Evolutionary conservation across 2,888 invertebrate genomes (phyloP), one percentile per base, ranked within the genome.

Genomic region (Morpho achilles): DNA sequence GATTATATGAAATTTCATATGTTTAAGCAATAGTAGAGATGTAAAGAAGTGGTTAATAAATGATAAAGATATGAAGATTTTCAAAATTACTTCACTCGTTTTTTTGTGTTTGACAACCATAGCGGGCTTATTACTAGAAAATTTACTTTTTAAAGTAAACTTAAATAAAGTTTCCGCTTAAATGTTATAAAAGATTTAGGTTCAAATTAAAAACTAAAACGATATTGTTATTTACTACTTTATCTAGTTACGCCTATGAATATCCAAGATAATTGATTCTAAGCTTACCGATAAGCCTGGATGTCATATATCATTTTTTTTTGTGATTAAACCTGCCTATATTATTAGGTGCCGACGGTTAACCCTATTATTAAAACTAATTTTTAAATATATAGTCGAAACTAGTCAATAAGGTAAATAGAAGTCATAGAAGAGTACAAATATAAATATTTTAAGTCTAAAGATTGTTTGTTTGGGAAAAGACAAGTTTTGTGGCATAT

Each of bases 401-500:
- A 62, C 48, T 62, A 64, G 63, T 22, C 32, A 10, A 52, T 62
- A 62, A 55, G 58, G 16, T 61, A 50, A 55, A 22, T 54, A 58
- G 76, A 75, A 80, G 72, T 73, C 74, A 77, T 82, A 81, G 79
- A 74, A 77, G 70, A 82, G 82, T 80, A 82, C 82, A 84, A 82
- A 56, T 46, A 59, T 61, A 59, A 58, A 52, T 57, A 50, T 53
- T 58, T 60, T 58, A 60, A 53, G 58, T 59, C 49, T 59, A 59
- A 51, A 58, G 22, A 59, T 58, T 59, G 59, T 61, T 60, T 52
- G 32, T 32, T 32, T 32, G 32, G 16, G 42, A 70, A 77, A 79
- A 76, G 75, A 78, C 75, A 75, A 65, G 54, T 5, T 0, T 32
- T 32, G 32, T 2, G 32, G 5, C 3, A 5, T 32, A 32, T 32